Base-by-base conservation (phyloP, 2,888 invertebrate genomes). In the Drosophila falleni region DNA sequence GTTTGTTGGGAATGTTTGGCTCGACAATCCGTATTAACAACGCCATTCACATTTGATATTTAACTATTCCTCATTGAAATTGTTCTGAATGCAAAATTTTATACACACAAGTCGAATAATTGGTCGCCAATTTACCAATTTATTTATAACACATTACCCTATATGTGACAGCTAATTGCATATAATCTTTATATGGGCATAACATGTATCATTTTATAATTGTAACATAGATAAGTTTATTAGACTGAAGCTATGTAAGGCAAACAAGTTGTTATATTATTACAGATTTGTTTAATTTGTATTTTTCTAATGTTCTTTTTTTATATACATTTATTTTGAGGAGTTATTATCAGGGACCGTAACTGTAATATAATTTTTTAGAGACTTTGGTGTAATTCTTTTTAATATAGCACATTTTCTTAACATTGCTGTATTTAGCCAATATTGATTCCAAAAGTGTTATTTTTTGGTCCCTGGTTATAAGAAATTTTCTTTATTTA, bases 1-100 rank as follows among this genome's bases (percentile, higher is more conserved):
- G 47, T 31, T 47, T 47, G 23, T 26, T 44, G 44, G 26, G 44
- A 44, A 23, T 44, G 44, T 44, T 44, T 44, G 44, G 23, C 23
- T 23, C 23, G 23, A 13, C 26, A 26, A 23, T 3, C 13, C 23
- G 23, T 56, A 78, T 78, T 79, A 79, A 79, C 74, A 81, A 75
- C 63, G 58, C 55, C 86, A 79, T 71, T 71, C 53, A 71, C 81
- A 84, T 87, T 75, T 80, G 65, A 68, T 61, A 66, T 67, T 72
- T 75, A 80, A 70, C 59, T 71, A 56, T 64, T 64, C 59, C 53
- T 80, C 82, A 84, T 90, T 85, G 78, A 91, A 90, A 90, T 91
- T 91, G 90, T 91, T 91, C 91, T 91, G 91, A 91, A 91, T 91
- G 91, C 90, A 85, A 90, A 87, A 89, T 76, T 81, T 65, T 37